phyloP scores from a whole-genome alignment of 1,140 invertebrate species.

The Pseudobourletiella spinata region DNA sequence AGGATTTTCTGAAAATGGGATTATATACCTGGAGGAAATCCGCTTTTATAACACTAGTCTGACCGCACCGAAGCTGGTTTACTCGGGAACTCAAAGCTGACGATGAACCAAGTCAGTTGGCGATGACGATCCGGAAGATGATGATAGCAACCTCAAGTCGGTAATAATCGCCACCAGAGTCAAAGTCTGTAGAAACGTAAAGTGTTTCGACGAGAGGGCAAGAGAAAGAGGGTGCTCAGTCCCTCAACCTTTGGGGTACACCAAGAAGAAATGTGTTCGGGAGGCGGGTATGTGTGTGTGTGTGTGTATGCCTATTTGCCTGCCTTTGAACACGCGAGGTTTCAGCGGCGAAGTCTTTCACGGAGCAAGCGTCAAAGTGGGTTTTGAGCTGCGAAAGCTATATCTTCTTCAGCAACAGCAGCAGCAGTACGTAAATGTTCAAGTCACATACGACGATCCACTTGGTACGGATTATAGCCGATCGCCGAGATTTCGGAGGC shows the following conservation, averaged over 20 bases:
- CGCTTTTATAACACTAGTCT: slow-evolving; percentile 19
- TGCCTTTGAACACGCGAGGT: no score
- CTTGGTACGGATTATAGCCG: no score
- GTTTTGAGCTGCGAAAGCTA: no score
- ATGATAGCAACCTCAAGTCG: slow-evolving; percentile 19
- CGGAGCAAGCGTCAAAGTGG: slow-evolving; percentile 4
- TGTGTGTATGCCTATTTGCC: no score
- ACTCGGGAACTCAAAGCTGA: slow-evolving; percentile 7
- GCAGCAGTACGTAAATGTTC: no score
- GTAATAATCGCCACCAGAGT: slow-evolving; percentile 22
- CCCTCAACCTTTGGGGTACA: slow-evolving; percentile 8
- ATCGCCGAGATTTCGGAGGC: no score
- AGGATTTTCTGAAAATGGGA: neutral
- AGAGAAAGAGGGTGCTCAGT: neutral
- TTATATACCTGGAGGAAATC: slow-evolving; percentile 15
- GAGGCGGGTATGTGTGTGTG: no score
- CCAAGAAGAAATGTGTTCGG: neutral
- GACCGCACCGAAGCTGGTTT: slow-evolving; percentile 21
- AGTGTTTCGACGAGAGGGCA: neutral
- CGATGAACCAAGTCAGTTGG: slow-evolving; percentile 4
- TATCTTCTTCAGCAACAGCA: no score
- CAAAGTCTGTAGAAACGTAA: slow-evolving; percentile 8
- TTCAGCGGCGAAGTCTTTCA: neutral
- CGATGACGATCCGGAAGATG: slow-evolving; percentile 11
- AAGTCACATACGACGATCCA: no score